Base-by-base conservation (phyloP, 2,888 invertebrate species). In the Thecophora atra region DNA sequence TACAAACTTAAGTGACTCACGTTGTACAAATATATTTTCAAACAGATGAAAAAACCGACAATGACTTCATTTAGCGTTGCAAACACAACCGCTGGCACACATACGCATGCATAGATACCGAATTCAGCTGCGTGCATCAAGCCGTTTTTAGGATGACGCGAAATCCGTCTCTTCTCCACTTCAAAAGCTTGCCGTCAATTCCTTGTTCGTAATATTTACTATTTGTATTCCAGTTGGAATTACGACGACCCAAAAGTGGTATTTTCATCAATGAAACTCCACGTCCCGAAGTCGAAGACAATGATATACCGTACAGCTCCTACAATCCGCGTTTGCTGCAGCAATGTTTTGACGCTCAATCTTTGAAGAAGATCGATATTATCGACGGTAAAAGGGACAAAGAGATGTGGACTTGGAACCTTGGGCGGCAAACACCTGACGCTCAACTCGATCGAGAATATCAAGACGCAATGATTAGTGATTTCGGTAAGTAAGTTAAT, bases 241-340 rank as follows among this genome's bases (percentile, higher is more conserved):
- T 86, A 4, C 82, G 82, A 54, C 81, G 82, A 3, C 84, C 84
- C 1, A 84, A 82, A 72, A 85, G 84, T 76, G 85, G 86, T 4
- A 78, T 85, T 70, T 83, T 79, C 60, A 58, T 85, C 3, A 86
- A 86, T 72, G 83, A 86, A 74, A 81, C 81, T 1, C 77, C 81
- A 69, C 78, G 81, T 2, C 79, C 80, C 0, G 73, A 73, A 2
- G 21, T 79, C 37, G 78, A 80, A 6, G 81, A 79, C 24, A 68
- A 79, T 42, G 72, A 71, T 6, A 75, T 81, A 28, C 83, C 83
- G 0, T 85, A 81, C 37, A 79, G 79, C 17, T 76, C 77, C 0
- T 86, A 85, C 60, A 82, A 86, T 80, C 86, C 86, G 3, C 82
- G 86, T 8, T n/a, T 77, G n/a, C 73, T 86, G 21, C 85, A 86